Base-by-base conservation (phyloP, 2,113 vertebrate species). In the Cyanocitta stelleri region DNA sequence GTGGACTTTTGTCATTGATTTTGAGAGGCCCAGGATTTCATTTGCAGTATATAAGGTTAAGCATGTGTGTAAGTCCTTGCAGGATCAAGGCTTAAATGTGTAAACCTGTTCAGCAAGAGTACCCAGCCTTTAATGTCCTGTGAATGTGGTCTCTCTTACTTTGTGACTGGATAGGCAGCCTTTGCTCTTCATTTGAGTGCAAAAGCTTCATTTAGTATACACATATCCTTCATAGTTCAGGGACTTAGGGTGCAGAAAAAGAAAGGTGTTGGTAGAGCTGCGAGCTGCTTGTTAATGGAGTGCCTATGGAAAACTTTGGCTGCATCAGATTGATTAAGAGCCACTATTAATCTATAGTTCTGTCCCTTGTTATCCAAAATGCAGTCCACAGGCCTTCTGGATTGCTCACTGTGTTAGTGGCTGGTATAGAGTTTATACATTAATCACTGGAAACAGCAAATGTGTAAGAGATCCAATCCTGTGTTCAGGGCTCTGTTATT, bases 41-140 rank as follows among this genome's bases (percentile, higher is more conserved):
- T 58, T 91, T 3, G 0, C 74, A 64, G 62, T 87, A 46, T 92
- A 61, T 23, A 68, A 95, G 89, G 96, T 95, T 95, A 97, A 96
- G 95, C 84, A 72, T 85, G 94, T 95, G 94, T 95, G 35, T 95
- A 96, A 95, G 62, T 89, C 93, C 58, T 96, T 73, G 74, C 69
- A 87, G 81, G 89, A 95, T 96, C 93, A 85, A 87, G 81, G 81
- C 84, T 95, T 95, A 96, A 93, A 93, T 35, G 69, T 76, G 77
- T 95, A 97, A 96, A 95, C 84, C 87, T 91, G 91, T 95, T 97
- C 94, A 79, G 89, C 84, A 91, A 95, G 91, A 94, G 62, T 68
- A 85, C 56, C 74, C 87, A 79, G 66, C 48, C 26, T 93, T 82
- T 72, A 78, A 85, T 71, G 76, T 72, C 55, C 43, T 35, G 23